Evolutionary conservation across 2,888 invertebrate species (phyloP), one percentile per base, ranked within the genome.

Genomic region (Scelioninae gen. 2): DNA sequence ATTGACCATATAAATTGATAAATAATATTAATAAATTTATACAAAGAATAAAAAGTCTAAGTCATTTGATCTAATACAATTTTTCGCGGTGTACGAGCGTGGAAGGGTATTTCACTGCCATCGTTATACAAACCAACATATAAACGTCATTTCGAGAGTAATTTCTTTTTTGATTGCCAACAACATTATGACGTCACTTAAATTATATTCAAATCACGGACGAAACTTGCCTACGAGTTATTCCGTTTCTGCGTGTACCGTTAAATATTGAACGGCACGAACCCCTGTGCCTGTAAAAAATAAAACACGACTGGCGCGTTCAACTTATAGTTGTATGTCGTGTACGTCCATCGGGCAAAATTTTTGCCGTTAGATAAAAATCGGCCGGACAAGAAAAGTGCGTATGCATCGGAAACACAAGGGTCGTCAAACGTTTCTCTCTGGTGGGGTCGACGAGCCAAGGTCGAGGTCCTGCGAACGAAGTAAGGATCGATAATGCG

Each of bases 381-480:
- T 60, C 55, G 64, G 53, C 50, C 16, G 46, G 61, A 55, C 69
- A 37, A 52, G 19, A 58, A 41, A n/a, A 45, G 50, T 45, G 35
- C 35, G 63, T 46, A 39, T 67, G 70, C 71, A 63, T 53, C 70
- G 55, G 67, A 60, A 74, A 61, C 61, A 50, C 25, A 39, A 63
- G 69, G 73, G 73, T 67, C 71, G 75, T 68, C 45, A 70, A 57
- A 52, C 70, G 67, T 41, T 57, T 55, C 46, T 35, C 13, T 31
- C 65, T 76, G 73, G 74, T 76, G 64, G 75, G 74, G 78, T 75
- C 78, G 80, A 76, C 43, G 81, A 81, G 82, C 78, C 83, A 83
- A 83, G 83, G 83, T 83, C 83, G 83, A 83, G 82, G 83, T 82
- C 79, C 81, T 78, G 71, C 61, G 70, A 48, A 13, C 67, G 35